phyloP scores from a whole-genome alignment of 1,140 invertebrate species.

The Rhopalosiphum padi region DNA sequence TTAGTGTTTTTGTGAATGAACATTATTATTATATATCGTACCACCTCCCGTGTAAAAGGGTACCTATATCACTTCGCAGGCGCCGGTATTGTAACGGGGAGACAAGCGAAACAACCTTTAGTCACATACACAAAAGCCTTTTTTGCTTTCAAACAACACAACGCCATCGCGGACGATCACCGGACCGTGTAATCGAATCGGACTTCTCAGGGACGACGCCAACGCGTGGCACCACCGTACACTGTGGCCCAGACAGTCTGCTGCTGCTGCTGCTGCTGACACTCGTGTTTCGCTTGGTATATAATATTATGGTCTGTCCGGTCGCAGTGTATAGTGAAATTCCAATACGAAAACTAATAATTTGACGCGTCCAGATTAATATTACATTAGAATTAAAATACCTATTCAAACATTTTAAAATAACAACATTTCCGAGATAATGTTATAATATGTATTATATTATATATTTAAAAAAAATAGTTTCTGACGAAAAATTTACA shows the following conservation, averaged over 20 bases:
- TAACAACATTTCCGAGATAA: background rate
- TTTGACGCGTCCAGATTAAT: background rate
- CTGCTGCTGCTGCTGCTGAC: background rate
- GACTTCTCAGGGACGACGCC: conserved; percentile 25
- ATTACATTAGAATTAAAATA: background rate
- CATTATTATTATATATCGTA: background rate
- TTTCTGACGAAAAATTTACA: background rate
- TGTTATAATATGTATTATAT: background rate
- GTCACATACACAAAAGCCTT: background rate
- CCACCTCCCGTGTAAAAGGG: conserved; percentile 32
- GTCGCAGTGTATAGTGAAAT: background rate
- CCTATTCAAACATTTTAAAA: background rate
- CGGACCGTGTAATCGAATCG: conserved; percentile 31
- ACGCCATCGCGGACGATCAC: background rate
- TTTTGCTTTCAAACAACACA: background rate
- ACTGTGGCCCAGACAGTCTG: background rate
- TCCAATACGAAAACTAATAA: background rate
- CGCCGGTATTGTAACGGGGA: conserved; percentile 24
- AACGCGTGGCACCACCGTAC: conserved; percentile 13
- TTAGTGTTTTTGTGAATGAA: conserved; percentile 38
- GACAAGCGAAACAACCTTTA: conserved; percentile 21
- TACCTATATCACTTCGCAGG: conserved; percentile 44
- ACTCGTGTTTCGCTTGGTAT: background rate
- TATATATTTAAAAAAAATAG: background rate
- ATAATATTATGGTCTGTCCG: background rate